Evolutionary conservation across 2,888 invertebrate species (phyloP).

Genomic region (Conistra vaccinii): DNA sequence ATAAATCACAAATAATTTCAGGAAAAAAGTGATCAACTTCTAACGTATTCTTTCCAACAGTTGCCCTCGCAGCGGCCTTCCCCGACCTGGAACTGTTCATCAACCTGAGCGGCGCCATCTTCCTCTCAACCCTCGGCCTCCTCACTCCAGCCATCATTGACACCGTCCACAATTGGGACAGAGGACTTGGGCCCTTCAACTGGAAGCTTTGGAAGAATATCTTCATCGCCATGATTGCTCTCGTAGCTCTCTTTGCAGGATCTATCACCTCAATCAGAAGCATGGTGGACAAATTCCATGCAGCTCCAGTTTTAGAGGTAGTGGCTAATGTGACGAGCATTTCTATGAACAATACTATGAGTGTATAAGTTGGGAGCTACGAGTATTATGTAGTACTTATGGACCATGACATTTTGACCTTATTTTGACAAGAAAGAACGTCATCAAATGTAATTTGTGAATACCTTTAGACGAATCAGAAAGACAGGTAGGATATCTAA

Average conservation of each 20-base stretch:
- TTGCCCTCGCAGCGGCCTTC: conserved; percentile 94
- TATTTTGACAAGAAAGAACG: conserved; percentile 7
- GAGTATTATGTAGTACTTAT: not conserved
- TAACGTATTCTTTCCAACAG: conserved; percentile 80
- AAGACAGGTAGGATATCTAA: not conserved
- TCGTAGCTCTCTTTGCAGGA: conserved; percentile 84
- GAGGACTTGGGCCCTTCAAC: conserved; percentile 91
- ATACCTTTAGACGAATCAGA: not conserved
- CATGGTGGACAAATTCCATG: conserved; percentile 79
- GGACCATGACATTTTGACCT: conserved; percentile 18
- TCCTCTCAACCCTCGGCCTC: conserved; percentile 93
- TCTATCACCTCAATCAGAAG: conserved; percentile 83
- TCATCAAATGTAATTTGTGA: not conserved
- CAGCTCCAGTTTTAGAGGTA: conserved; percentile 43
- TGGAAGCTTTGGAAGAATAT: conserved; percentile 94
- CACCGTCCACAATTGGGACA: conserved; percentile 92
- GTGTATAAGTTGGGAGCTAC: conserved; percentile 31
- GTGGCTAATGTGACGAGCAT: conserved; percentile 56
- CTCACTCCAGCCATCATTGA: conserved; percentile 94
- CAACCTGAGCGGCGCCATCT: conserved; percentile 95
- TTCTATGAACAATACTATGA: conserved; percentile 56
- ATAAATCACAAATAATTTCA: not conserved
- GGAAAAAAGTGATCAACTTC: not conserved
- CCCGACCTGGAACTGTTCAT: conserved; percentile 96
- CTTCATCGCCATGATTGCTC: conserved; percentile 80